Evolutionary conservation across 2,888 invertebrate species (phyloP), one percentile per base, ranked within the genome.

Genomic region (Dascillus cervinus): DNA sequence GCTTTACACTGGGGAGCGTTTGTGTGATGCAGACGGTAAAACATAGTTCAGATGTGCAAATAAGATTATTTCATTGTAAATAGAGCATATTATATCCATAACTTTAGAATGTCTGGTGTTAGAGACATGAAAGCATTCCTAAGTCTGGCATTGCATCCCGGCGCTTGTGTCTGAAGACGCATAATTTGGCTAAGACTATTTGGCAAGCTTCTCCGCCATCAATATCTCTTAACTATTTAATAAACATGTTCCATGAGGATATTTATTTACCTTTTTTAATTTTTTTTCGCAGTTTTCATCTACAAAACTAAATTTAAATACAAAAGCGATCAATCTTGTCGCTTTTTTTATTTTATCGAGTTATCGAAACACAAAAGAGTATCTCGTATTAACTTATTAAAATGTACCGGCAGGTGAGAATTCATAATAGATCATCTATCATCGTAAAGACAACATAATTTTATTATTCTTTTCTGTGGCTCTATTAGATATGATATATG

Each of bases 401-500:
- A 39, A 39, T 33, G 19, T 10, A 20, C 28, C 26, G 28, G 41
- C 38, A 41, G 38, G 41, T 41, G 41, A 34, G 35, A 34, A 38
- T 37, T 29, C 29, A 22, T 38, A 29, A 26, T 36, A 26, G 41
- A 26, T 32, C 32, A 41, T 41, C 36, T 36, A 41, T 41, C 41
- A 41, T 29, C 22, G 28, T 29, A 29, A 27, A 36, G 29, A 26
- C 14, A 24, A n/a, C n/a, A n/a, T n/a, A n/a, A n/a, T n/a, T n/a
- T n/a, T n/a, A n/a, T n/a, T n/a, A n/a, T n/a, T n/a, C n/a, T n/a
- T n/a, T n/a, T n/a, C n/a, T n/a, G n/a, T n/a, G n/a, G n/a, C n/a
- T n/a, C n/a, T n/a, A n/a, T n/a, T n/a, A n/a, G n/a, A n/a, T n/a
- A n/a, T n/a, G n/a, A n/a, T n/a, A n/a, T n/a, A n/a, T n/a, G n/a